Evolutionary conservation across 2,797 vertebrate genomes (phyloP), one percentile per base, ranked within the genome.

Genomic region (Chiroxiphia lanceolata): DNA sequence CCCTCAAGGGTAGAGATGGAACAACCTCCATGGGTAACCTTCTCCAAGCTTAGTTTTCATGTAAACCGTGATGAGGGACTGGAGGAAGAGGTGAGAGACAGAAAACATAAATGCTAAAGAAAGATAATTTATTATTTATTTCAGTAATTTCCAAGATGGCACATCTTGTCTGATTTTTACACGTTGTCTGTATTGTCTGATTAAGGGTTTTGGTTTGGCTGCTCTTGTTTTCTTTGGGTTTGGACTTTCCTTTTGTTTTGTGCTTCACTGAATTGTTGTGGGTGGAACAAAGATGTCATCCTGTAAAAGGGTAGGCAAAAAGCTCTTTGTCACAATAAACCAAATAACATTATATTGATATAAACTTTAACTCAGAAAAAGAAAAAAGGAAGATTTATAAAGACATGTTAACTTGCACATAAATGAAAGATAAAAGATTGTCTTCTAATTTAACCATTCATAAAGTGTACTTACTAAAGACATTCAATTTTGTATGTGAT

Each of bases 391-490:
- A 36, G 21, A 5, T 83, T 83, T 72, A 48, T 60, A 48, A 87
- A 11, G 15, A 50, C 10, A 61, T 31, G 14, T 22, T 75, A 78
- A 8, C 11, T 53, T 83, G 16, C 6, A 88, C 11, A 57, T 64
- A 19, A 78, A 25, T 56, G 8, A 3, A 74, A 78, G 18, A 53
- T 34, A 61, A 72, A 69, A 59, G 1, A 40, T 68, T 15, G 11
- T 25, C 27, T 75, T 85, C 36, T 29, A 72, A 89, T 83, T 90
- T 81, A 82, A 90, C 42, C 13, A 54, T 56, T 90, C 79, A 34
- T 93, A 94, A 96, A 83, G 82, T 82, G 3, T 31, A 48, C 3
- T 15, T 80, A 34, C 93, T 94, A 94, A 93, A 97, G 56, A 72
- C 18, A 48, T 68, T 90, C 4, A 56, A 13, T 21, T 34, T 97